Evolutionary conservation across 2,888 invertebrate species (phyloP).

Genomic region (Ischnus inquisitorius): DNA sequence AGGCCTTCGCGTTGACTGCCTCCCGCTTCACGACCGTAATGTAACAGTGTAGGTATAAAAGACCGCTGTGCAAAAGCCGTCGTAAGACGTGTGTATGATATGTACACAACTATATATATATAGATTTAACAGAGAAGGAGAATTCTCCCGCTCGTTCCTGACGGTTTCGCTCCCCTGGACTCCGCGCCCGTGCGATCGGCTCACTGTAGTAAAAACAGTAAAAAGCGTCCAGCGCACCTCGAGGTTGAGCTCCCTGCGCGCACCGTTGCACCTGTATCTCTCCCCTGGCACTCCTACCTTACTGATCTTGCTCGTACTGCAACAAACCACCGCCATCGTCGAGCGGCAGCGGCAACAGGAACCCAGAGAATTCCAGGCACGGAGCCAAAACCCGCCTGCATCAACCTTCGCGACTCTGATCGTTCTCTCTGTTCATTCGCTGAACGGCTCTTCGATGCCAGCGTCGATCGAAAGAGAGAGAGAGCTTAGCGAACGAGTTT

Average conservation of each 20-base stretch:
- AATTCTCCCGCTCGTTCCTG: conserved; percentile 41
- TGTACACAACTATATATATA: neutral
- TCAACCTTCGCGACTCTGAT: conserved; percentile 49
- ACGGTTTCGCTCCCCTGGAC: conserved; percentile 45
- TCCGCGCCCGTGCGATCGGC: conserved; percentile 44
- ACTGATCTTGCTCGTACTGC: conserved; percentile 73
- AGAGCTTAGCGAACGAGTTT: conserved; percentile 34
- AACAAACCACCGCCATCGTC: conserved; percentile 36
- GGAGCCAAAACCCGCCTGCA: conserved; percentile 50
- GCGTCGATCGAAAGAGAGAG: conserved; percentile 18
- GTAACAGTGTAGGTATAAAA: conserved; percentile 64
- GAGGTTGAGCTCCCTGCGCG: conserved; percentile 65
- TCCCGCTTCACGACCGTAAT: conserved; percentile 65
- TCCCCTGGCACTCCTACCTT: conserved; percentile 77
- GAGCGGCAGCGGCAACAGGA: conserved; percentile 41
- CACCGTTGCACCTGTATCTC: conserved; percentile 79
- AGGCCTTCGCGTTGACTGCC: conserved; percentile 54
- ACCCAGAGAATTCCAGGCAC: conserved; percentile 60
- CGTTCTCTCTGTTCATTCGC: conserved; percentile 36
- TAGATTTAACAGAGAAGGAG: neutral
- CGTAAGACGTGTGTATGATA: conserved; percentile 49
- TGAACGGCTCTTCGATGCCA: neutral
- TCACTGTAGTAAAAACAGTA: conserved; percentile 71
- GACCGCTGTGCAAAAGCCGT: conserved; percentile 37
- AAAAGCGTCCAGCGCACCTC: conserved; percentile 68